A percentile compares a stretch with the other conserved stretches of the same genome.
Evolutionary conservation across 2,113 vertebrate species (phyloP).

Genomic region (Gymnorhina tibicen): DNA sequence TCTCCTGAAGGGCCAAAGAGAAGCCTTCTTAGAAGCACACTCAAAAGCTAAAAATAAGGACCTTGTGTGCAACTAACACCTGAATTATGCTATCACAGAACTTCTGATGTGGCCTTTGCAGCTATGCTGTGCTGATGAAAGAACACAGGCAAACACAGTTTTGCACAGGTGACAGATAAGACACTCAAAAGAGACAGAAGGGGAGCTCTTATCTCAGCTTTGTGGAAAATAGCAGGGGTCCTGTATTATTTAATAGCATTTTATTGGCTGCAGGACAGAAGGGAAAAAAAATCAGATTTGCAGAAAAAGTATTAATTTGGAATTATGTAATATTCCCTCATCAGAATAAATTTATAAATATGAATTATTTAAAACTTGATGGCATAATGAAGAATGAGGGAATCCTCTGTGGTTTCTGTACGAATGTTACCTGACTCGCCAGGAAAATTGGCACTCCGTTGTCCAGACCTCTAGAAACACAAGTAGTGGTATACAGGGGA

Average conservation of each 20-base stretch:
- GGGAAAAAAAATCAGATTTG: neutral
- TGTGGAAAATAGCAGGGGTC: neutral
- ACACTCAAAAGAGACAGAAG: neutral
- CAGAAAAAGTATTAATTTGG: neutral
- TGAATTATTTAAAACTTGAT: neutral
- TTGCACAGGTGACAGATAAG: neutral
- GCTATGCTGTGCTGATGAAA: neutral
- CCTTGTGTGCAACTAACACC: neutral
- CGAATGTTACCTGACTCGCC: fast-evolving
- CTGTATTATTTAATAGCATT: neutral
- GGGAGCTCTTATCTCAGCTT: neutral
- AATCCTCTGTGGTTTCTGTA: neutral
- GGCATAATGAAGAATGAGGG: neutral
- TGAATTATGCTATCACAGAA: neutral
- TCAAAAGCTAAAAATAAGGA: neutral
- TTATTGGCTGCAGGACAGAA: neutral
- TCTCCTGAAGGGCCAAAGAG: neutral
- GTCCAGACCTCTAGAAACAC: neutral
- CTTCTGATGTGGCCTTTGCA: neutral
- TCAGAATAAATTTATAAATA: neutral
- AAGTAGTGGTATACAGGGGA: neutral
- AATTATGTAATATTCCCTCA: neutral
- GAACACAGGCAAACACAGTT: neutral
- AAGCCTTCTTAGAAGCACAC: neutral
- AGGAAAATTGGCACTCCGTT: neutral